These are phyloP conservation scores for Rhagium mordax DNA, from an alignment of 2,888 invertebrate species.

Conservation along the genomic window DNA sequence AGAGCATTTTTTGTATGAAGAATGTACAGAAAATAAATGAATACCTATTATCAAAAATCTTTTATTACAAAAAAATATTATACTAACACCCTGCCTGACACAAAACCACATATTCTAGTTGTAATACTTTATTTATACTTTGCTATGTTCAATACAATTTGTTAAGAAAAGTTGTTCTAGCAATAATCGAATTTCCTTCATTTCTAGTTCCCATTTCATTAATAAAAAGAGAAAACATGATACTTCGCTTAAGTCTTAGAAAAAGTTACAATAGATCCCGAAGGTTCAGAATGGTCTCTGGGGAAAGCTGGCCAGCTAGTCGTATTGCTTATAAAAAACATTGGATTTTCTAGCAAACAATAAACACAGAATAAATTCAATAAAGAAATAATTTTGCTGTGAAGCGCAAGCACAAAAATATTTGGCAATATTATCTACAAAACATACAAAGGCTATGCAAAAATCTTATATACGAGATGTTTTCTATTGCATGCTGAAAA, in stretches of 20 bases:
- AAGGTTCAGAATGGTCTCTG: not conserved
- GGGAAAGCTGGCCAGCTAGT: constrained; percentile 6
- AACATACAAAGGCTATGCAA: too few relatives aligned
- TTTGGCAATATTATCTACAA: not conserved
- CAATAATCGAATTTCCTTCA: not conserved
- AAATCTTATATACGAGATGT: too few relatives aligned
- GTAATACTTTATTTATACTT: not conserved
- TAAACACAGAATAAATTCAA: constrained; percentile 11
- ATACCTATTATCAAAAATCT: too few relatives aligned
- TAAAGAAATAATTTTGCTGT: constrained; percentile 8
- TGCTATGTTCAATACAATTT: not conserved
- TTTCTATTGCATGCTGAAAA: too few relatives aligned
- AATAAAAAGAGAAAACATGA: not conserved
- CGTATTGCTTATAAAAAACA: not conserved
- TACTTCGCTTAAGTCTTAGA: constrained; percentile 9
- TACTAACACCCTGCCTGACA: too few relatives aligned
- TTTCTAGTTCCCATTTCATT: not conserved
- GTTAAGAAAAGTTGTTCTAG: not conserved
- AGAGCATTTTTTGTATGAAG: too few relatives aligned
- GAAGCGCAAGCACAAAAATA: not conserved
- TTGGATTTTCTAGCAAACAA: constrained; percentile 15
- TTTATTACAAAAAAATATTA: too few relatives aligned
- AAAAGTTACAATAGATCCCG: constrained; percentile 4
- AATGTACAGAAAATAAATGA: too few relatives aligned
- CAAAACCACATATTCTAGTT: not conserved